Conservation (phyloP, 2,888 invertebrate species). For the Luperina nickerlii region DNA sequence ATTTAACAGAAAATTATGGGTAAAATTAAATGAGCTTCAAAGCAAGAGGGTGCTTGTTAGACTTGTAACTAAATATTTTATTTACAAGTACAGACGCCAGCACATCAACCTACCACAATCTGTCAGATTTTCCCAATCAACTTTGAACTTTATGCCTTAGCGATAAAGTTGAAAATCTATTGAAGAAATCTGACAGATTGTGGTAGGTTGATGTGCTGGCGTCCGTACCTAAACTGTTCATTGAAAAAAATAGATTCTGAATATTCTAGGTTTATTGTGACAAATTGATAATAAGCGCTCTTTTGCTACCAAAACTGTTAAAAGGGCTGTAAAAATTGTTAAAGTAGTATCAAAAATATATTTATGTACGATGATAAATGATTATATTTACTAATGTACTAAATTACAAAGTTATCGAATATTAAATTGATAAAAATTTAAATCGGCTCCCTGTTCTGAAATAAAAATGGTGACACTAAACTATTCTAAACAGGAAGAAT, state of each 20-base stretch:
- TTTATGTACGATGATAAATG: slow-evolving; percentile 5
- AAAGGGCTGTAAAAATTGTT: slow-evolving; percentile 19
- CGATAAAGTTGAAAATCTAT: too few relatives aligned
- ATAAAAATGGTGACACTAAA: background rate
- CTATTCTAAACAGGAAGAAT: background rate
- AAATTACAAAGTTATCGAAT: background rate
- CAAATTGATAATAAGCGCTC: slow-evolving; percentile 11
- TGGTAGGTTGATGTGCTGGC: too few relatives aligned
- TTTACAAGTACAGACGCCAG: too few relatives aligned
- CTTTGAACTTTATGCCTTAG: too few relatives aligned
- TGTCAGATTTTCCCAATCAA: too few relatives aligned
- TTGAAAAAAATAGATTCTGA: background rate
- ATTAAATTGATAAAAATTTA: slow-evolving; percentile 4
- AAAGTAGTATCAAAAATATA: slow-evolving; percentile 19
- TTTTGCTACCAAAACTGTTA: slow-evolving; percentile 9
- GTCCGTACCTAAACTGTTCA: too few relatives aligned
- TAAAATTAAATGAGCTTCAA: slow-evolving; percentile 48
- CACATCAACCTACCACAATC: too few relatives aligned
- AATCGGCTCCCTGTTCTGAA: slow-evolving; percentile 9
- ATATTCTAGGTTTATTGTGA: background rate
- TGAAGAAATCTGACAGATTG: too few relatives aligned
- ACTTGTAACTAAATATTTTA: slow-evolving; percentile 15
- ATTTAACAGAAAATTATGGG: background rate
- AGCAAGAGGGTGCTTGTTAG: slow-evolving; percentile 46
- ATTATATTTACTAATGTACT: slow-evolving; percentile 18